Base-by-base conservation (phyloP, 2,797 vertebrate species). In the Neostethus bicornis region DNA sequence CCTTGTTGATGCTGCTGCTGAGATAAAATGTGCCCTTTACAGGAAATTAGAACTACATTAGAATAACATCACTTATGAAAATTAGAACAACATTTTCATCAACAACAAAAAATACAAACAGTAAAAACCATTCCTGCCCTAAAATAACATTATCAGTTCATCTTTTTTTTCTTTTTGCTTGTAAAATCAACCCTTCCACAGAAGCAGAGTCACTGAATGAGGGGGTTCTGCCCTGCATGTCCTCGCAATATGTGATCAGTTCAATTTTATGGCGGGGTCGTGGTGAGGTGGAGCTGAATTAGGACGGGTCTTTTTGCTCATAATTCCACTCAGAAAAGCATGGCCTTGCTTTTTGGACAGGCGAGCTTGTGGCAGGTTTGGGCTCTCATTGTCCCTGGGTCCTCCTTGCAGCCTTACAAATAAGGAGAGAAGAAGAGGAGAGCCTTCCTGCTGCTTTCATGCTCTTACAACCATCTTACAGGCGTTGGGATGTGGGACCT, bases 21-120 rank as follows among this genome's bases (percentile, higher is more conserved):
- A 86, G 78, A 89, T 86, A 85, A 13, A 88, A 91, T 91, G 89
- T 91, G 90, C 89, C 89, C 89, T 89, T 91, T 82, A 89, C 86
- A 89, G 88, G 81, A 90, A 88, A 89, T 83, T 80, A 87, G 81
- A 82, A 87, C 87, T 89, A 90, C 85, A 89, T 89, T 77, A 84
- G 72, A 86, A 88, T 86, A 83, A 80, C 85, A 89, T 84, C 82
- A 86, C 84, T 86, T 83, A 87, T 87, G 86, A 88, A 85, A 90
- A 89, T 87, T 70, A 90, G 77, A 88, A 86, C 77, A 90, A 89
- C 76, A 90, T 85, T 77, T 87, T 77, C 75, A 81, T 79, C 75
- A 75, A 70, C 77, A 81, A 82, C 69, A 81, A 84, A 87, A 73
- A 87, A 87, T 81, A 89, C 74, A 89, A 82, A 91, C 74, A 85